A percentile compares a stretch with the other conserved stretches of the same genome.
Conservation (phyloP, 2,113 vertebrate genomes). For the Myodes glareolus region DNA sequence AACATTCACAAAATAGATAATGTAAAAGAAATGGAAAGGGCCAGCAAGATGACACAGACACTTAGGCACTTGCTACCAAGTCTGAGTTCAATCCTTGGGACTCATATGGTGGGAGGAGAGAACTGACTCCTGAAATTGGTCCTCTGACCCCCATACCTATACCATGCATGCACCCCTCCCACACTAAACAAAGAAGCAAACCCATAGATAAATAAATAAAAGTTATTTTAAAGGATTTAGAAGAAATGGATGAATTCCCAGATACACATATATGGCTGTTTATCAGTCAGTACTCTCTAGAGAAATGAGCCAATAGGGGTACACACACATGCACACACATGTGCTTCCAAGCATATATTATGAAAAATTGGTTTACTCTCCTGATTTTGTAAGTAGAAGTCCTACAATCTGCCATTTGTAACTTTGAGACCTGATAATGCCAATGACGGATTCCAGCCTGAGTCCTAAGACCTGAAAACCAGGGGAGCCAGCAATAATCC, state of each 20-base stretch:
- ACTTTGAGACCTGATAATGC: background rate
- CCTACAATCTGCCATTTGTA: background rate
- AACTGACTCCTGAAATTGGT: background rate
- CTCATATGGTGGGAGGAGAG: background rate
- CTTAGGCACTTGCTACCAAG: background rate
- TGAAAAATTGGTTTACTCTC: background rate
- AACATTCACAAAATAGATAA: background rate
- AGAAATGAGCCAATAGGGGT: too few species aligned
- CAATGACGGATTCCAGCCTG: background rate
- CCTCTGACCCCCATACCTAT: background rate
- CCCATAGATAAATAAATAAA: background rate
- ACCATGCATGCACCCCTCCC: background rate
- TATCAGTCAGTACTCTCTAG: too few species aligned
- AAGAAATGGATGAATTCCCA: background rate
- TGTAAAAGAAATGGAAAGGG: background rate
- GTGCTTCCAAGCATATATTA: background rate
- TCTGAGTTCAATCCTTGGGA: background rate
- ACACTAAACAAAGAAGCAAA: background rate
- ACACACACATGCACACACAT: background rate
- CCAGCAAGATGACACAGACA: background rate
- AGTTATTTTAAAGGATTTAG: background rate
- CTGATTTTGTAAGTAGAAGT: background rate
- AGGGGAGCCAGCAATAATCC: background rate
- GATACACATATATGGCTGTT: too few species aligned
- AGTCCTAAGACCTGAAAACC: background rate